Base-by-base conservation (phyloP, 2,113 vertebrate species). In the Forbesichthys papilliferus region DNA sequence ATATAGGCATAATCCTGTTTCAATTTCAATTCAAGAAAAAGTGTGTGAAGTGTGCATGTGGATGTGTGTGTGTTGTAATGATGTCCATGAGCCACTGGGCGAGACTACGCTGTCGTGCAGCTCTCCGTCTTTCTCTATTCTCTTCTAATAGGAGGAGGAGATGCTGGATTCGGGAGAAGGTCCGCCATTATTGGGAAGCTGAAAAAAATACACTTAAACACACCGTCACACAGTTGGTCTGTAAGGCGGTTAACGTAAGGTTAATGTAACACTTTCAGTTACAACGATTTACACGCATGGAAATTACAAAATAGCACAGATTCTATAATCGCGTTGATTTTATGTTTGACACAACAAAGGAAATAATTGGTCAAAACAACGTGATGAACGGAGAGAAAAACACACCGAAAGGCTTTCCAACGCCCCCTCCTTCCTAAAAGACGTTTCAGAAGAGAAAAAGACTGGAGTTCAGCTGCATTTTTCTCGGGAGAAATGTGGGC, bases 181-280 rank as follows among this genome's bases (percentile, higher is more conserved):
- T 89, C 92, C 93, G 92, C 93, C 93, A 93, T 94, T 94, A 93
- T 90, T 85, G 90, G 86, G 90, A 92, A 90, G 86, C 91, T 78
- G 88, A 78, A 84, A 69, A 80, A 80, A 78, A 81, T 70, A 84
- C 83, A 84, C 84, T 81, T 82, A 62, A 33, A 77, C 83, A 81
- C 88, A 84, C 79, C 79, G 87, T 79, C 89, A 88, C 84, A 75
- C 79, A 77, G 75, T 84, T 75, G 57, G 73, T 73, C 79, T 75
- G 77, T 42, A 18, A 64, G 61, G 48, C 64, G 66, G 74, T 83
- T 16, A 75, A 77, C 73, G 16, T 67, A 70, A 76, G 66, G 56
- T 13, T 61, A 77, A 68, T 7, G 33, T 51, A 46, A 0, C 18
- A 48, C 36, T 7, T 36, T 49, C 0, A n/a, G 56, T 63, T 67